Conservation (phyloP, 2,797 vertebrate genomes). For the Amblyraja radiata region DNA sequence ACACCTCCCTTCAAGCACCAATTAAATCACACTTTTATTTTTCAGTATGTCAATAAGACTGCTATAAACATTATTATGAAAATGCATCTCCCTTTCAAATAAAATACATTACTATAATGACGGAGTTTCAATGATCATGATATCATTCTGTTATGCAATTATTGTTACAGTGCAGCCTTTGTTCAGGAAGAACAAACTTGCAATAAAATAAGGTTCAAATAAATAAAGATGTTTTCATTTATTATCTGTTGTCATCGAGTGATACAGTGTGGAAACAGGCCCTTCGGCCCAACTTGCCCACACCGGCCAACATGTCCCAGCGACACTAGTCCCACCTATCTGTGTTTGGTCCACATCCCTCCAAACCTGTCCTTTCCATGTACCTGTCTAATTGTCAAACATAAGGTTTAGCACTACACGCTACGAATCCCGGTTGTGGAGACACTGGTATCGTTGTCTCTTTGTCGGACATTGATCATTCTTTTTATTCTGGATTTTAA, state of each 20-base stretch:
- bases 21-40: neutral
- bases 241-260: neutral
- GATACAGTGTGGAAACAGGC: neutral
- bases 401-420: too few relatives aligned
- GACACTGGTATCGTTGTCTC: too few relatives aligned
- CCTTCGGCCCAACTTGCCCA: too few relatives aligned
- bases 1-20: neutral
- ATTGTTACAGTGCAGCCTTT: neutral
- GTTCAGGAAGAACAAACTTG: neutral
- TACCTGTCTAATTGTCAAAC: too few relatives aligned
- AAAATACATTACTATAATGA: neutral
- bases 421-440: too few relatives aligned
- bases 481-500: too few relatives aligned
- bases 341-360: too few relatives aligned
- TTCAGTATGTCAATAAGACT: neutral
- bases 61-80: neutral
- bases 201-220: neutral
- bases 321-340: too few relatives aligned
- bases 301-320: too few relatives aligned
- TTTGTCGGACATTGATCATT: too few relatives aligned
- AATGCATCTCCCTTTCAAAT: neutral
- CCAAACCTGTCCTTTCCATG: too few relatives aligned
- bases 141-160: neutral
- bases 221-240: neutral
- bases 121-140: neutral